A percentile compares a stretch with the other conserved stretches of the same genome.
phyloP scores from a whole-genome alignment of 2,113 vertebrate species.

The Columba livia region DNA sequence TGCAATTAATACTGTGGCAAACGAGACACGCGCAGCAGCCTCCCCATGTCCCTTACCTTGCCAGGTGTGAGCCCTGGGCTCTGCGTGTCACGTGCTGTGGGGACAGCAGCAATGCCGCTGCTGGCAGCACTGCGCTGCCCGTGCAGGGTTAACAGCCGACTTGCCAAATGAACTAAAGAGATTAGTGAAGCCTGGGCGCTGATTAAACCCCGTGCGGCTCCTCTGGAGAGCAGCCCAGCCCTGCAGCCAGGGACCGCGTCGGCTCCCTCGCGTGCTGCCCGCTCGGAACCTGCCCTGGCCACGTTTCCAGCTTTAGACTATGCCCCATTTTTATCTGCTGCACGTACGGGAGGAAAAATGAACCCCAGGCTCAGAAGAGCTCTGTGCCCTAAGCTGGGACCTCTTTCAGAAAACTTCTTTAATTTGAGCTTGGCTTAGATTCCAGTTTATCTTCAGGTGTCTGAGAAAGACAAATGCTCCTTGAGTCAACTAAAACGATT shows the following conservation, averaged over 20 bases:
- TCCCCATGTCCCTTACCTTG: background rate
- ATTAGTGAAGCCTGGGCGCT: background rate
- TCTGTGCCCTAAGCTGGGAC: background rate
- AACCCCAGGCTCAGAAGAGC: background rate
- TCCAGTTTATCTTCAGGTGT: background rate
- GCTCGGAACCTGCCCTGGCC: background rate
- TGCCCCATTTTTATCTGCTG: rapidly evolving
- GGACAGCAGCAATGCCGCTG: rapidly evolving
- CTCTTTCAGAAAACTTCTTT: background rate
- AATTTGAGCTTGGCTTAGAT: background rate
- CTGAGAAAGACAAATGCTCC: background rate
- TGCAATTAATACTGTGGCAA: background rate
- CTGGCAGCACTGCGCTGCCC: rapidly evolving
- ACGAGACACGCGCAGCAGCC: background rate
- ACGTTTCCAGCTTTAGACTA: background rate
- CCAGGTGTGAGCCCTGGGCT: background rate
- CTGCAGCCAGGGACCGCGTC: background rate
- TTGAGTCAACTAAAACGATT: background rate
- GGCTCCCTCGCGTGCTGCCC: background rate
- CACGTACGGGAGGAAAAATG: background rate
- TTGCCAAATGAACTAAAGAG: background rate
- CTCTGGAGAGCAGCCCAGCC: background rate
- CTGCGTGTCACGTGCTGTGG: background rate
- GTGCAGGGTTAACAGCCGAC: background rate
- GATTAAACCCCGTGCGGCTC: background rate